Evolutionary conservation across 2,113 vertebrate species (phyloP).

Genomic region (Microtus montanus): DNA sequence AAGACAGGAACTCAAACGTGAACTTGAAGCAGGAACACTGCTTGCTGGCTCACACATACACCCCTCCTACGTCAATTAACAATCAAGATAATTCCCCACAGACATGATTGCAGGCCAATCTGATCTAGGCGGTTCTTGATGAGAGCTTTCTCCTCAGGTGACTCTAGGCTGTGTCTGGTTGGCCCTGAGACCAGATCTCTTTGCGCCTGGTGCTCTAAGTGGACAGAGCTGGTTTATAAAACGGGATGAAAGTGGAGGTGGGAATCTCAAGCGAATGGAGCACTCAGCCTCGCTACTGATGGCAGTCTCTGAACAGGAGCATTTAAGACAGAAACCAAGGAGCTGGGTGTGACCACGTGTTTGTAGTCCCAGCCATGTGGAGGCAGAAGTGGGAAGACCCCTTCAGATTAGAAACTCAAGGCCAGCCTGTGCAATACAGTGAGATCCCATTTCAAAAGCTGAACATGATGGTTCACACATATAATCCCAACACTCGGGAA

Average conservation of each 20-base stretch:
- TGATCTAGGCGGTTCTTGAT: neutral
- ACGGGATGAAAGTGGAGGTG: neutral
- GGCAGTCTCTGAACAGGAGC: neutral
- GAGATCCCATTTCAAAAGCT: neutral
- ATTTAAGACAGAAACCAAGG: neutral
- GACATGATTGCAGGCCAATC: neutral
- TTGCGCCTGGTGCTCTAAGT: neutral
- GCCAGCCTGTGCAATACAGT: neutral
- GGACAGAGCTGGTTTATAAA: neutral
- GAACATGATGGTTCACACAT: neutral
- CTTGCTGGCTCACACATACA: neutral
- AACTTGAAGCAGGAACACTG: neutral
- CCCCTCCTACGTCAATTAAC: neutral
- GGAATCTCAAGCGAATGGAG: neutral
- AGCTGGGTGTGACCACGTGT: rapidly evolving
- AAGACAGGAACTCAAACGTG: neutral
- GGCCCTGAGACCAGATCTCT: neutral
- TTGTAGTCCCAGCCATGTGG: neutral
- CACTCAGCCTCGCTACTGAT: neutral
- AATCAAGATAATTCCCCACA: neutral
- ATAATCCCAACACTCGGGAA: neutral
- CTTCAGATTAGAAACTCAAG: neutral
- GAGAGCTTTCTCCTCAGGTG: no score
- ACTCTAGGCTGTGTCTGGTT: neutral
- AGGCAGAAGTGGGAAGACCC: neutral